Percentiles rank a stretch among this genome's conserved stretches.
These are phyloP conservation scores for Calliopsis andreniformis DNA, from an alignment of 1,140 invertebrate species.

Conservation along the genomic window DNA sequence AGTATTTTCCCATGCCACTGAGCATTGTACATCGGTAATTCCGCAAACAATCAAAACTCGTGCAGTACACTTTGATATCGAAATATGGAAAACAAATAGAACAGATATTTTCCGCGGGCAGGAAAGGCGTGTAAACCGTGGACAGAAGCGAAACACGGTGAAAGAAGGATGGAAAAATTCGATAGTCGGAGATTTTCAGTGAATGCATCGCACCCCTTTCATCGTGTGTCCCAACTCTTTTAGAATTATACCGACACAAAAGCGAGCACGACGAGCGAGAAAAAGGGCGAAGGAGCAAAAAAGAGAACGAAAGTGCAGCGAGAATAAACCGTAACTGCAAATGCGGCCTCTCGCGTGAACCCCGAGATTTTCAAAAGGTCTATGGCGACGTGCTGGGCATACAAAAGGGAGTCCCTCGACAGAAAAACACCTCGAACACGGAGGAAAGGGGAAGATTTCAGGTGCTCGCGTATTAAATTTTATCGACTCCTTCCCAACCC, in stretches of 20 bases:
- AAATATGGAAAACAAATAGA: too few species aligned
- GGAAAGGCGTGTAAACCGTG: too few species aligned
- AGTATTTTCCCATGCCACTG: background rate
- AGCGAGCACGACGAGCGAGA: background rate
- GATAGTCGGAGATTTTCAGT: conserved; percentile 28
- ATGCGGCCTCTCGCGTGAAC: conserved; percentile 12
- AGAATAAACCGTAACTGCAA: conserved; percentile 26
- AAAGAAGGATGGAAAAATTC: conserved; percentile 24
- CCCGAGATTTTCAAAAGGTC: conserved; percentile 44
- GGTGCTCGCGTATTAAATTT: conserved; percentile 23
- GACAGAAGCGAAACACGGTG: background rate
- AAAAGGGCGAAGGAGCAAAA: too few species aligned
- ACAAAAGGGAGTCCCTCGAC: conserved; percentile 8
- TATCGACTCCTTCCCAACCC: background rate
- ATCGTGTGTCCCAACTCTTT: conserved; percentile 33
- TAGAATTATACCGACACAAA: conserved; percentile 47
- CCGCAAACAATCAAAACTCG: background rate
- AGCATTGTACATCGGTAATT: background rate
- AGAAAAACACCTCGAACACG: background rate
- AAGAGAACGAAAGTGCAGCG: too few species aligned
- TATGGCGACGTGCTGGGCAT: conserved; percentile 21
- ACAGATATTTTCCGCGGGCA: background rate
- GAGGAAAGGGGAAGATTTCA: conserved; percentile 15
- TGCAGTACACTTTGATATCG: background rate
- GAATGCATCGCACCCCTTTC: conserved; percentile 16